Evolutionary conservation across 2,113 vertebrate genomes (phyloP), one percentile per base, ranked within the genome.

Genomic region (Cynopterus brachyotis): DNA sequence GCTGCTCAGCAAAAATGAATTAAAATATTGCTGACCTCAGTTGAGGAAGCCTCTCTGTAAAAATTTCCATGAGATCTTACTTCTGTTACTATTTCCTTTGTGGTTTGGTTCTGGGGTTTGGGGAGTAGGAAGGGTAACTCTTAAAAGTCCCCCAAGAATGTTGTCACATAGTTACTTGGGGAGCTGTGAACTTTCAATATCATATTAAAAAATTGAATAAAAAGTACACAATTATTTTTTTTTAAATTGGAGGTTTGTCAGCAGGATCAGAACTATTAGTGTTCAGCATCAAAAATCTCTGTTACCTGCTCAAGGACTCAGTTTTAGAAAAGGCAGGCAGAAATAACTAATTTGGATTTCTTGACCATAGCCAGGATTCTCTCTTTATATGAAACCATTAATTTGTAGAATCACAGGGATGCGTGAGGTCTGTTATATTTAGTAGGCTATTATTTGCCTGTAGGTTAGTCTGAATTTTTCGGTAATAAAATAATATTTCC

Each of bases 401-500:
- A 96, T 95, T 94, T 97, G 42, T 50, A 93, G 50, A 97, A 95
- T 98, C 95, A 97, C 53, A 96, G 86, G 92, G 57, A 95, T 85
- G 35, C 87, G 30, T 89, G 67, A 60, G 82, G 17, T 83, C 75
- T 96, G 82, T 89, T 96, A 95, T 86, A 95, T 93, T 96, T 97
- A 96, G 89, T 64, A 97, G 42, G 42, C 55, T 96, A 93, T 96
- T 91, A 93, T 86, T 91, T 91, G 83, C 26, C 37, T 75, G 67
- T 69, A 96, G 73, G 45, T 81, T 97, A 83, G 59, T 5, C 15
- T 92, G 30, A 30, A 66, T 42, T 87, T 96, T 86, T 75, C 1
- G 90, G 53, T 80, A 97, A 93, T 81, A 95, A 92, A 90, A 83
- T 42, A 93, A 79, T 35, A 76, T 94, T 97, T 91, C 59, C 45